Percentiles rank a stretch among this genome's conserved stretches.
These are phyloP conservation scores for Strigamia transsilvanica DNA, from an alignment of 2,888 invertebrate species.

Conservation along the genomic window DNA sequence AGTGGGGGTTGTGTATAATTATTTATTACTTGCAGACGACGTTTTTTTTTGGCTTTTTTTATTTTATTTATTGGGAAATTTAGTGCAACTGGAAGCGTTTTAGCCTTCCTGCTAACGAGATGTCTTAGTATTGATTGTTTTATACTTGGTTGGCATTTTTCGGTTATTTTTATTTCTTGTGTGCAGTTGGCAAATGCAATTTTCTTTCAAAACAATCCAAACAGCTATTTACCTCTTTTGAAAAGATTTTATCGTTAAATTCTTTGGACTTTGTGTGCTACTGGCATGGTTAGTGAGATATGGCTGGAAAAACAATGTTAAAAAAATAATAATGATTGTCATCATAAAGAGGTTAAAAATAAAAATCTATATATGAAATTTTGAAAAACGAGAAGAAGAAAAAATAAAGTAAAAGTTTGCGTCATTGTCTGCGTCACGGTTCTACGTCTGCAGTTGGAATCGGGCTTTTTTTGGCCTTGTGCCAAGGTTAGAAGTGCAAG, in stretches of 20 bases:
- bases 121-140: slow-evolving; percentile 3
- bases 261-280: too few relatives aligned
- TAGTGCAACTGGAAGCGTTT: neutral
- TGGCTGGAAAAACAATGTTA: neutral
- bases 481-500: slow-evolving; percentile 26
- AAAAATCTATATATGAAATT: neutral
- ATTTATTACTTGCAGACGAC: neutral
- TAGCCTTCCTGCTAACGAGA: neutral
- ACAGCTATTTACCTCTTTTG: too few relatives aligned
- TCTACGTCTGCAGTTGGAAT: neutral
- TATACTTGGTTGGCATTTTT: neutral
- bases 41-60: neutral
- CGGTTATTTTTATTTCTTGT: neutral
- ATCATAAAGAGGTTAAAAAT: neutral
- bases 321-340: neutral
- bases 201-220: too few relatives aligned
- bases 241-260: too few relatives aligned
- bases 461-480: slow-evolving; percentile 12
- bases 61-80: neutral
- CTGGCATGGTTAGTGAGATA: too few relatives aligned
- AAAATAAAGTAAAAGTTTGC: neutral
- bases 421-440: slow-evolving; percentile 15
- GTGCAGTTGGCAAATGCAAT: neutral
- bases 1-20: neutral
- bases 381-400: neutral